Base-by-base conservation (phyloP, 64 coral and sea anemone species). In the Actinia tenebrosa region DNA sequence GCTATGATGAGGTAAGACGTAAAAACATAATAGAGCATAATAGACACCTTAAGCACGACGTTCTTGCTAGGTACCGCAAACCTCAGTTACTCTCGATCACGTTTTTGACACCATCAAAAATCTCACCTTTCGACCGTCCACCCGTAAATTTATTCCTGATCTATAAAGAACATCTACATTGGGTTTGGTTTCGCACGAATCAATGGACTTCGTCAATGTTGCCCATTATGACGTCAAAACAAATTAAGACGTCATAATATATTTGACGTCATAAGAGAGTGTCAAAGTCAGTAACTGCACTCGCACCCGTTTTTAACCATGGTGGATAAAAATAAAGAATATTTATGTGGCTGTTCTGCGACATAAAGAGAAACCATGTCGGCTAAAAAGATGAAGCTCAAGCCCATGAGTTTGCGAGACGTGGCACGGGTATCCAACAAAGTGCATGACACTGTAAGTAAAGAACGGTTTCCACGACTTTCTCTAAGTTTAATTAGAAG, bases 1-100 rank as follows among this genome's bases (percentile, higher is more conserved):
- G 94, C 25, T 96, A 96, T 54, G 94, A 96, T 44, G 94, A 96
- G 94, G 94, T 96, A 50, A 89, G 25, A 43, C 7, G 7, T 5
- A 50, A 50, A 8, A 50, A 50, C 47, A 50, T 8, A 37, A 37
- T 37, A 37, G 30, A 37, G 30, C 30, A 37, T 37, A 37, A 37
- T 37, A 1, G 30, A 37, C 30, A 37, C 30, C 30, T 37, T 37
- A 37, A 37, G 30, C 30, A 37, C 30, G 30, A 37, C 30, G 30
- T 37, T 37, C 30, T 37, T 37, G 30, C 30, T 37, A 37, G 30
- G 30, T 37, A 37, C 30, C 30, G 30, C 30, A 37, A 37, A 37
- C 30, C 30, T 37, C 30, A 37, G 30, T 37, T 1, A 1, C 30
- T 37, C 30, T 37, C 30, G 30, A 37, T 37, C 30, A 37, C 30